phyloP scores from a whole-genome alignment of 2,888 invertebrate genomes.

The Eilema caniola region DNA sequence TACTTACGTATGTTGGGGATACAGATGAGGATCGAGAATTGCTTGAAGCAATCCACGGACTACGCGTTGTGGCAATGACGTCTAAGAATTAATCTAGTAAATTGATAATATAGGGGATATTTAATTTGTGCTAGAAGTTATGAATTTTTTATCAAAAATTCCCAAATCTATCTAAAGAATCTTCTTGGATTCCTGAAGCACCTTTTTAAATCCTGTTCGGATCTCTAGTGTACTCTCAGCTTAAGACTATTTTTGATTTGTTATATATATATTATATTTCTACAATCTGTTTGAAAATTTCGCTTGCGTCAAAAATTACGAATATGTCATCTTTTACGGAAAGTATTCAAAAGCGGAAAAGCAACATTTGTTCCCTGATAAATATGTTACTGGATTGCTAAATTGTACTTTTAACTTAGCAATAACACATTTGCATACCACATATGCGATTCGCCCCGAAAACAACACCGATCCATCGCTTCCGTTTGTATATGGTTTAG shows the following conservation, averaged over 20 bases:
- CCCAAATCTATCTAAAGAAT: constrained; percentile 44
- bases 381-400: constrained; percentile 56
- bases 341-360: constrained; percentile 51
- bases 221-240: constrained; percentile 35
- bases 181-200: constrained; percentile 63
- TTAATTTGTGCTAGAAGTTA: constrained; percentile 49
- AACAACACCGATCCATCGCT: constrained; percentile 22
- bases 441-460: constrained; percentile 41
- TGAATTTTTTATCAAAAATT: constrained; percentile 44
- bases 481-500: constrained; percentile 47
- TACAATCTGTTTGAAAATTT: constrained; percentile 72
- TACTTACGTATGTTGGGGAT: constrained; percentile 31
- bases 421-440: constrained; percentile 65
- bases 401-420: constrained; percentile 65
- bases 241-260: constrained; percentile 57
- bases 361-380: constrained; percentile 54
- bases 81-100: background rate
- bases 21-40: constrained; percentile 27
- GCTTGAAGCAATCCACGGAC: constrained; percentile 29
- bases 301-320: constrained; percentile 67
- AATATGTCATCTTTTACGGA: constrained; percentile 60
- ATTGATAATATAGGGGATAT: constrained; percentile 49
- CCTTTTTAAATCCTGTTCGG: constrained; percentile 58
- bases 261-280: constrained; percentile 65
- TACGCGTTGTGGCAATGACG: constrained; percentile 24